Evolutionary conservation across 2,113 vertebrate genomes (phyloP).

Genomic region (Promerops cafer): DNA sequence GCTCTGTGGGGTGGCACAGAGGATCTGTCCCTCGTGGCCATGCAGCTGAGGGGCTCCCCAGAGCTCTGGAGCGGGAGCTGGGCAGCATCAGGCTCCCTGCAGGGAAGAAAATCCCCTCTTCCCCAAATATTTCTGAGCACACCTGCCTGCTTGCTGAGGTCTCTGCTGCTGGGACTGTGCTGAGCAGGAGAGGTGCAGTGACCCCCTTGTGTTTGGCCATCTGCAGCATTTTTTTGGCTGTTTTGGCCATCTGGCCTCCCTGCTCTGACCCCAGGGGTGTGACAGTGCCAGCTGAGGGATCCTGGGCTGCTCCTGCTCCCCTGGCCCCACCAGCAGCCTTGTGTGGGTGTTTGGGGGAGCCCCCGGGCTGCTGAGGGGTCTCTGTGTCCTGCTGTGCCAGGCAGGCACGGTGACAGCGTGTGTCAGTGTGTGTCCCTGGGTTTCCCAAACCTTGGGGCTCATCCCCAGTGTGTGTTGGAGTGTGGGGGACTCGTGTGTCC

Average conservation of each 20-base stretch:
- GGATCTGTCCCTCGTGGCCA: fast-evolving
- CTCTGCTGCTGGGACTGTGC: not conserved
- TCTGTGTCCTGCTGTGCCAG: not conserved
- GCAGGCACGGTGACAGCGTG: not conserved
- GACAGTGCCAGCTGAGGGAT: not conserved
- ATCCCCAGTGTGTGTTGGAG: fast-evolving
- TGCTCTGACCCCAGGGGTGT: fast-evolving
- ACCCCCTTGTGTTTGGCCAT: not conserved
- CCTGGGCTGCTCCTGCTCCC: not conserved
- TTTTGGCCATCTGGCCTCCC: not conserved
- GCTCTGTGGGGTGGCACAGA: not conserved
- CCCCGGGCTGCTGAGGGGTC: not conserved
- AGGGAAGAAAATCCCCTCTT: not conserved
- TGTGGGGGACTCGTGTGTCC: not conserved
- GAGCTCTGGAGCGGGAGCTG: not conserved
- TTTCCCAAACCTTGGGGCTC: not conserved
- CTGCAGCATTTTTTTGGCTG: not conserved
- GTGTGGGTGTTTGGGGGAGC: not conserved
- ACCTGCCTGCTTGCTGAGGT: not conserved
- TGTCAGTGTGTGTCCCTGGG: not conserved
- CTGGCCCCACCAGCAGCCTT: not conserved
- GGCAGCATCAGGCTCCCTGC: not conserved
- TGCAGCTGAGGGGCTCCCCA: fast-evolving
- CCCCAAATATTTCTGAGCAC: fast-evolving
- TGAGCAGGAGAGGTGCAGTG: not conserved